These are phyloP conservation scores for Romanogobio albipinnatus DNA, from an alignment of 2,113 vertebrate species.

Conservation along the genomic window DNA sequence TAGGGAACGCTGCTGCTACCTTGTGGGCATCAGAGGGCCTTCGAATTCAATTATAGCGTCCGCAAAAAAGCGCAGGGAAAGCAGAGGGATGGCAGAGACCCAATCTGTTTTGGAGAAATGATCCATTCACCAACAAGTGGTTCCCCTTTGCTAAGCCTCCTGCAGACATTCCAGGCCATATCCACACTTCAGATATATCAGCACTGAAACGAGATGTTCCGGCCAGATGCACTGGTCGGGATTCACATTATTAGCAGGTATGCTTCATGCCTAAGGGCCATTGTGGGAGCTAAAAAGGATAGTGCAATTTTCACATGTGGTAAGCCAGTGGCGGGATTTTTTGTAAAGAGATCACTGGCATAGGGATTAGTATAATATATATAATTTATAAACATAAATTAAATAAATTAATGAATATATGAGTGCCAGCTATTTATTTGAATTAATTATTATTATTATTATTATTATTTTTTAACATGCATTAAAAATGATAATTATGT, in stretches of 20 bases:
- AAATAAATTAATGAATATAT: too few relatives aligned
- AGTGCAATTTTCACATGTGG: slow-evolving; percentile 57
- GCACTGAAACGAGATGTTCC: slow-evolving; percentile 33
- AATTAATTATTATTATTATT: too few relatives aligned
- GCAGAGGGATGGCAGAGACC: slow-evolving; percentile 19
- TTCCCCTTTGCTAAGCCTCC: slow-evolving; percentile 28
- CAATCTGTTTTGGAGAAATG: slow-evolving; percentile 50
- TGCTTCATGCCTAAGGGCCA: slow-evolving; percentile 56
- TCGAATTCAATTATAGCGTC: slow-evolving; percentile 9
- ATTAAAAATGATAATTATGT: neutral
- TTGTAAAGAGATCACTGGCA: neutral
- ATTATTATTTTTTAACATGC: too few relatives aligned
- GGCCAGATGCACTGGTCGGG: slow-evolving; percentile 46
- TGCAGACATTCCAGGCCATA: slow-evolving; percentile 37
- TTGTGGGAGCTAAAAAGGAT: slow-evolving; percentile 53
- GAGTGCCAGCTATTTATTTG: too few relatives aligned
- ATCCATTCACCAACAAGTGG: slow-evolving; percentile 45
- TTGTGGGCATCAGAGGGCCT: slow-evolving; percentile 48
- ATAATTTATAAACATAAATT: too few relatives aligned
- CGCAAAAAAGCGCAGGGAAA: slow-evolving; percentile 13
- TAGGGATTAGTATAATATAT: neutral
- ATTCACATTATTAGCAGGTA: slow-evolving; percentile 56
- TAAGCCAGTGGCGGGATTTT: slow-evolving; percentile 33
- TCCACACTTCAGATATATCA: slow-evolving; percentile 53
- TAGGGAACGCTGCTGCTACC: slow-evolving; percentile 57